Evolutionary conservation across 2,888 invertebrate genomes (phyloP), one percentile per base, ranked within the genome.

Genomic region (Lampropteryx suffumata): DNA sequence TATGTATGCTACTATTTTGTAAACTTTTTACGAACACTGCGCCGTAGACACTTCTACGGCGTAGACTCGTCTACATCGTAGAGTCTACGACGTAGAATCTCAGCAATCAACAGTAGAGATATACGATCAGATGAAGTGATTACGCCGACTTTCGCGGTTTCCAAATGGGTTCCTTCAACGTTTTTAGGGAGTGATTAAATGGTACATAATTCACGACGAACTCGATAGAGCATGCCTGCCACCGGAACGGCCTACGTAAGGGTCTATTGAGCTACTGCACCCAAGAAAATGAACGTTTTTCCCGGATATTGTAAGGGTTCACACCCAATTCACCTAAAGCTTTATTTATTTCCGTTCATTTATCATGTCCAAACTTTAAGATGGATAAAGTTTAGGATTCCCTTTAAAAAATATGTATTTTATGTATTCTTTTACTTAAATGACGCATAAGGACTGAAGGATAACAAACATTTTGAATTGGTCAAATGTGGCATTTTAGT

Each of bases 281-380:
- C 28, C 0, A 29, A 27, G 26, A 40, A 30, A 14, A 41, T 14
- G 27, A n/a, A 9, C 24, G 36, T 41, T 51, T 51, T 42, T 28
- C 29, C 26, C 35, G 14, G 28, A 46, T 37, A 47, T 50, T 44
- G 34, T 36, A 34, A 30, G 36, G 47, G 36, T 24, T 28, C 29
- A 26, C 40, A 51, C 26, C 40, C 40, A 17, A 46, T 51, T 35
- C 36, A n/a, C 14, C 46, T 34, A 13, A 50, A 36, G 42, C 35
- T 26, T 24, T 43, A 28, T 29, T n/a, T n/a, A n/a, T n/a, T n/a
- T n/a, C n/a, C n/a, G 43, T 53, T 34, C 48, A 48, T 40, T 44
- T 44, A 40, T 44, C 13, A 12, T 27, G 21, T 14, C 32, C 32
- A 36, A n/a, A 37, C 37, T 48, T 35, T 13, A 11, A 13, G 24